Evolutionary conservation across 2,888 invertebrate species (phyloP).

Genomic region (Orchestes rusci): DNA sequence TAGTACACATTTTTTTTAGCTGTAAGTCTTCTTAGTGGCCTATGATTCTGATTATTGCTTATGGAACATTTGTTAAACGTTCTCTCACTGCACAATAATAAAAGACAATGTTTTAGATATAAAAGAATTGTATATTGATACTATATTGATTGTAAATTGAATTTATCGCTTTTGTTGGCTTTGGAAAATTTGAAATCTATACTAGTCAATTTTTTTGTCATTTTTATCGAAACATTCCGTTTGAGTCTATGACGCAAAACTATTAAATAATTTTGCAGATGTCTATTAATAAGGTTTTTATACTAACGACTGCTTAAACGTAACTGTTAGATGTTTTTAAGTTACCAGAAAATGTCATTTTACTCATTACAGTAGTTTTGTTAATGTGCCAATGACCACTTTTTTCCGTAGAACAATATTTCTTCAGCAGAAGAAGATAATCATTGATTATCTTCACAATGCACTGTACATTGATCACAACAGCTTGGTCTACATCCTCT

Average conservation of each 20-base stretch:
- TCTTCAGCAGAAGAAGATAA: no score
- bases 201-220: no score
- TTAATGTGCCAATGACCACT: slow-evolving; percentile 12
- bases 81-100: slow-evolving; percentile 44
- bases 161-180: no score
- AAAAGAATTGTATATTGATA: slow-evolving; percentile 28
- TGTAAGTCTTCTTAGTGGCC: slow-evolving; percentile 15
- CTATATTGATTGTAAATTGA: no score
- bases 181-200: no score
- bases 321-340: slow-evolving; percentile 8
- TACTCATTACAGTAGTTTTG: background rate
- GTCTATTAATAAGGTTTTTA: slow-evolving; percentile 13
- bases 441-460: no score
- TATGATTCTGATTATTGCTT: slow-evolving; percentile 28
- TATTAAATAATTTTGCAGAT: no score
- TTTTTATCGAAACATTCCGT: no score
- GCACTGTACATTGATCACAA: no score
- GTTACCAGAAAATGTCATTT: slow-evolving; percentile 16
- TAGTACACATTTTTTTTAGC: slow-evolving; percentile 2
- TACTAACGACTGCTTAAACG: slow-evolving; percentile 14
- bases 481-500: no score
- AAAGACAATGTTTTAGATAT: slow-evolving; percentile 41
- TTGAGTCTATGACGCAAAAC: no score
- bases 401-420: background rate
- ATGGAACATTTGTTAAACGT: slow-evolving; percentile 38